Evolutionary conservation across 2,888 invertebrate species (phyloP), one percentile per base, ranked within the genome.

Genomic region (Lysandra bellargus): DNA sequence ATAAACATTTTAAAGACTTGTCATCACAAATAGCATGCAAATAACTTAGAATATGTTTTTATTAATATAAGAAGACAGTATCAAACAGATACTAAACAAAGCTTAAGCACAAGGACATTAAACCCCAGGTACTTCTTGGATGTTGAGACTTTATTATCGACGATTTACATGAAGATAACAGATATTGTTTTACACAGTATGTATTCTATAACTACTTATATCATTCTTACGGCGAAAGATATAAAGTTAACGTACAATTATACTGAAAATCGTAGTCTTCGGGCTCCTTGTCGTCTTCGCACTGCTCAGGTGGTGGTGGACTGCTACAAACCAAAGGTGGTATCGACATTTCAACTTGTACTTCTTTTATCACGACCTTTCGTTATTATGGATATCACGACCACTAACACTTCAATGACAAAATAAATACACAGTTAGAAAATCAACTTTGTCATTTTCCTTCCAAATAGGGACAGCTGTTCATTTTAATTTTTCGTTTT

Each of bases 281-380:
- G 79, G 87, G 88, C 80, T 96, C 96, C 87, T 96, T 96, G 81
- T 96, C 96, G 81, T 96, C 96, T 80, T 96, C 96, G 82, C 95
- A 96, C 85, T 95, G 96, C 83, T 96, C 96, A 80, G 96, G 94
- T 81, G 96, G 96, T 82, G 96, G 96, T 85, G 96, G 96, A 84
- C 96, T 96, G 80, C 95, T 95, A 84, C 96, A 96, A 85, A 96
- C 95, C 84, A 96, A 92, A 82, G 96, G 96, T 88, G 96, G 96
- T 88, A 96, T 95, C 86, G 96, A 95, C 96, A 96, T 96, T 85
- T 85, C 92, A 60, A 60, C 60, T 37, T 23, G 61, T 80, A 30
- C 49, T 74, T 60, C 53, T 53, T 49, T 60, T 61, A 57, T 37
- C 30, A 69, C 73, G 77, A 30, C 60, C 72, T 78, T 80, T 23